Base-by-base conservation (phyloP, 2,113 vertebrate genomes). In the Dasyornis broadbenti region DNA sequence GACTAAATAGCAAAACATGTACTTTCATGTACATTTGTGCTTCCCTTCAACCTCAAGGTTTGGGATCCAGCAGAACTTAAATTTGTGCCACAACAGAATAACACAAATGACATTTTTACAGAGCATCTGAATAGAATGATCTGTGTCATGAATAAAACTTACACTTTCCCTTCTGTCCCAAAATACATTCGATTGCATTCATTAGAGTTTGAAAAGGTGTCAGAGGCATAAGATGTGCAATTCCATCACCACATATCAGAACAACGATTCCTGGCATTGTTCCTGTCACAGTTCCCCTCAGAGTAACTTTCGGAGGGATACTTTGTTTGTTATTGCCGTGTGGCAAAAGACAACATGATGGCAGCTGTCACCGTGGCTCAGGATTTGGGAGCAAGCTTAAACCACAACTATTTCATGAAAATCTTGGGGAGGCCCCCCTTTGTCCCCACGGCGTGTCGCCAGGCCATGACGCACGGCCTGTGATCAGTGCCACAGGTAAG, bases 241-340 rank as follows among this genome's bases (percentile, higher is more conserved):
- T 28, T 53, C 40, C 40, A 45, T 13, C 50, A 28, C 33, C 35
- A 26, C 7, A 7, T 2, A 57, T 17, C 30, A 39, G 27, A 90
- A 49, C 26, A 60, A 31, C 0, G 3, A 39, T 30, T 59, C 39
- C 40, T 10, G 1, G 19, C 40, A 33, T 23, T 54, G 44, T 27
- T 31, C n/a, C 35, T 7, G 47, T 31, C 16, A 0, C 0, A 20
- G 1, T 0, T 79, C n/a, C 24, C 14, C 47, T 76, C 56, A 61
- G 31, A 70, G 24, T 37, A 13, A 28, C 30, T 65, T 70, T 6
- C 5, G 31, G 11, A 31, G 14, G 2, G 4, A 9, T 12, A 20
- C 1, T 14, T 20, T 30, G 7, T 21, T 72, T 3, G 4, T 15
- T 19, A 40, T 4, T 19, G 13, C 20, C 26, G 28, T 0, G 1